Base-by-base conservation (phyloP, 2,888 invertebrate species). In the Brachyopa scutellaris region DNA sequence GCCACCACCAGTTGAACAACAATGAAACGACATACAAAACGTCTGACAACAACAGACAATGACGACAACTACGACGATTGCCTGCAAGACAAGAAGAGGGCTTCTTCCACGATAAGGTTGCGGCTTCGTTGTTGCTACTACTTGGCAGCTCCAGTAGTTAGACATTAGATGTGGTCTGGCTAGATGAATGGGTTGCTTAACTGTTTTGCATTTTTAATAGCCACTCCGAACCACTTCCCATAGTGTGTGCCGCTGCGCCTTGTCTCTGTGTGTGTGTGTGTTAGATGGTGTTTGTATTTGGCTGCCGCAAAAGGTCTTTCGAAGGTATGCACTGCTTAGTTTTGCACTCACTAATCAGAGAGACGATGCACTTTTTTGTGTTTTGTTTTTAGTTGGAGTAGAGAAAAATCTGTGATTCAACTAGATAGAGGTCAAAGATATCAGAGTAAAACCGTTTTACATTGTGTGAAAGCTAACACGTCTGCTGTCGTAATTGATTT, bases 201-300 rank as follows among this genome's bases (percentile, higher is more conserved):
- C 82, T 82, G 77, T 82, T 74, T 77, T 76, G 77, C 77, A 77
- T 77, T 82, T 77, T 82, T 77, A 82, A 77, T 82, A 66, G 77
- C 82, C 72, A 51, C 45, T 49, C 57, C 62, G 40, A 74, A 31
- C 77, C 82, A 77, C 82, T 82, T 77, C 70, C 47, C 70, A 70
- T 70, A 64, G 19, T 45, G 73, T 53, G 31, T 59, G 47, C 15
- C 7, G 13, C 0, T 13, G 23, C 7, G 8, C 21, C 33, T 5
- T 29, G 17, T 6, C 11, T 51, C 26, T 51, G 47, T 19, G 6
- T 47, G 26, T 69, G 26, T 23, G 31, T 29, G 70, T 59, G 38
- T 49, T 51, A 51, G 51, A 66, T 59, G 21, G 47, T 62, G 57
- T 57, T n/a, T 64, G 76, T 64, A 26, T 45, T 57, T 64, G 66